A percentile compares a stretch with the other conserved stretches of the same genome.
These are phyloP conservation scores for Aethina tumida DNA, from an alignment of 1,140 invertebrate species.

Conservation along the genomic window DNA sequence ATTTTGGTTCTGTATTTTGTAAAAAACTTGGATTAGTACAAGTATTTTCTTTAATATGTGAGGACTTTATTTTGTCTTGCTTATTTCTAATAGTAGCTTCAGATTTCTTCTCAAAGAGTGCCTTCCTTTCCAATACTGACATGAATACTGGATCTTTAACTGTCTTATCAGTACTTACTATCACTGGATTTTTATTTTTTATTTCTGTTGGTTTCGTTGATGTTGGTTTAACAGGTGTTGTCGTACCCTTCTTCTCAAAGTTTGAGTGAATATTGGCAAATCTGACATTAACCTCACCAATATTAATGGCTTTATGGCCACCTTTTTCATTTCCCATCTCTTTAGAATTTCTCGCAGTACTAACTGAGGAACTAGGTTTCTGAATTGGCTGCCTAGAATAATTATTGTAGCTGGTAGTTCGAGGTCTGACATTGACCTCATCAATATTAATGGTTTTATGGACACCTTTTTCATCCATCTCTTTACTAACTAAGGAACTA, in stretches of 20 bases:
- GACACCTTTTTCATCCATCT: constrained; percentile 12
- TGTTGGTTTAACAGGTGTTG: constrained; percentile 26
- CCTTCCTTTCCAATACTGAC: constrained; percentile 65
- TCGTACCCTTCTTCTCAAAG: background rate
- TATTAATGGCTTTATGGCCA: constrained; percentile 8
- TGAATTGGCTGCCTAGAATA: no score
- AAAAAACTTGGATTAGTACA: no score
- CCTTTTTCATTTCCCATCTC: constrained; percentile 8
- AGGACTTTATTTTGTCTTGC: constrained; percentile 47
- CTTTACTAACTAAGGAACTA: background rate
- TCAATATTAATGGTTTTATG: constrained; percentile 6
- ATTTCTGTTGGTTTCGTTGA: constrained; percentile 43
- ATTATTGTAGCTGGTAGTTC: no score
- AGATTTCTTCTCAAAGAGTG: constrained; percentile 70
- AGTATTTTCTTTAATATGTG: constrained; percentile 19
- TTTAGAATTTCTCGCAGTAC: no score
- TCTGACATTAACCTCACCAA: constrained; percentile 4
- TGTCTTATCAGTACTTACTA: constrained; percentile 32
- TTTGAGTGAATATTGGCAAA: constrained; percentile 2
- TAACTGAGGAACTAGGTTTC: background rate
- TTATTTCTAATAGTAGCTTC: constrained; percentile 58
- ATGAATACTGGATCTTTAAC: constrained; percentile 66
- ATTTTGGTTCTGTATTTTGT: constrained; percentile 8
- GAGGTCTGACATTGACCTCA: constrained; percentile 6
- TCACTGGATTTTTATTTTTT: constrained; percentile 52